Evolutionary conservation across 2,888 invertebrate genomes (phyloP).

Genomic region (Thecocarcelia acutangulata): DNA sequence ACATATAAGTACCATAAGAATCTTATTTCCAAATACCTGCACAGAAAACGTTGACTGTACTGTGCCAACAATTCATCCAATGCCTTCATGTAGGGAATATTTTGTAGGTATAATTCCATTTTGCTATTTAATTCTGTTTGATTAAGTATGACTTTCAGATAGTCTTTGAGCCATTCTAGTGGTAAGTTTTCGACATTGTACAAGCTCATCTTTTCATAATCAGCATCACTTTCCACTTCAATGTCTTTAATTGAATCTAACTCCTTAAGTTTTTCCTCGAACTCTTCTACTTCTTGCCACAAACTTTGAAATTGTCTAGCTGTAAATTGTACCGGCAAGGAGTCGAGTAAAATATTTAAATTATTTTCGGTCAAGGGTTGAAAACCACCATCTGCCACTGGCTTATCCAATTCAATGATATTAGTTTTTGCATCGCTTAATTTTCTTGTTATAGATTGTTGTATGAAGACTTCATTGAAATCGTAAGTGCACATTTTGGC

Average conservation of each 20-base stretch:
- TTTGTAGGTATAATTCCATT: constrained; percentile 65
- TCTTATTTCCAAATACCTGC: constrained; percentile 70
- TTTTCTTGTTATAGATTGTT: constrained; percentile 63
- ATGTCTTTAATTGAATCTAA: constrained; percentile 60
- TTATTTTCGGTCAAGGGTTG: constrained; percentile 45
- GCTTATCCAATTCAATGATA: constrained; percentile 68
- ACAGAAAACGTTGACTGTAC: constrained; percentile 63
- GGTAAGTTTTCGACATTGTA: constrained; percentile 52
- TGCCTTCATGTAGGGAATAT: constrained; percentile 65
- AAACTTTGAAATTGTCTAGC: constrained; percentile 3
- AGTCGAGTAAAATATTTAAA: constrained; percentile 50
- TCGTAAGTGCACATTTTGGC: constrained; percentile 70
- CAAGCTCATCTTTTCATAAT: constrained; percentile 34
- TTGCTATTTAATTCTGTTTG: constrained; percentile 31
- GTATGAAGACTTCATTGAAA: constrained; percentile 69
- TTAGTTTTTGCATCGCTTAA: constrained; percentile 41
- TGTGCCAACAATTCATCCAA: constrained; percentile 57
- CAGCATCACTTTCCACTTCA: constrained; percentile 27
- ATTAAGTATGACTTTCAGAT: constrained; percentile 62
- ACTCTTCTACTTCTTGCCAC: constrained; percentile 61
- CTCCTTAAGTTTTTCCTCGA: constrained; percentile 59
- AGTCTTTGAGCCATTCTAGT: constrained; percentile 66
- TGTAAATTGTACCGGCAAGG: constrained; percentile 35
- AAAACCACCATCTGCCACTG: constrained; percentile 66
- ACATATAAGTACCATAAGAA: constrained; percentile 67